phyloP scores from a whole-genome alignment of 2,113 vertebrate genomes.

The Nothocercus julius region DNA sequence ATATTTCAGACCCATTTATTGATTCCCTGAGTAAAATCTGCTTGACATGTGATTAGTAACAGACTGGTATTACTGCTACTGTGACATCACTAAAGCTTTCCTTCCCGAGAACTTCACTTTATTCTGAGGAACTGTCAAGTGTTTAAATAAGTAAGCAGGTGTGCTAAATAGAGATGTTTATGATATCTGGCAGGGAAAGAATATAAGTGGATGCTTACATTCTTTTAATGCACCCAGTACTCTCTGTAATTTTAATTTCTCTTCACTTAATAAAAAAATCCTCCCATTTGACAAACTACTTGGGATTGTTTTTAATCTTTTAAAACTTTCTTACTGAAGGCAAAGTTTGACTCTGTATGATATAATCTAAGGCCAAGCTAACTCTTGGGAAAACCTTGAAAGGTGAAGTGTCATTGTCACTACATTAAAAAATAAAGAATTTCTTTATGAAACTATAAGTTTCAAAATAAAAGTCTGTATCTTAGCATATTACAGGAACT shows the following conservation, averaged over 20 bases:
- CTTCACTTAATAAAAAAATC: neutral
- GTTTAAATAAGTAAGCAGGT: neutral
- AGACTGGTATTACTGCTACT: neutral
- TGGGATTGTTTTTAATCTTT: neutral
- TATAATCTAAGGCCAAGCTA: neutral
- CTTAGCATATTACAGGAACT: neutral
- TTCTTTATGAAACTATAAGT: neutral
- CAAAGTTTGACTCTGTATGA: neutral
- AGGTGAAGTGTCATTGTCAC: neutral
- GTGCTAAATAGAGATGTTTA: neutral
- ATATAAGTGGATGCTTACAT: neutral
- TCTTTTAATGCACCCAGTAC: neutral
- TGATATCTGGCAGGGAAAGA: neutral
- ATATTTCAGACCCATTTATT: neutral
- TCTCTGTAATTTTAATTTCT: neutral
- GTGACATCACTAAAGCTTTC: neutral
- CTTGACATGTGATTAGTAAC: neutral
- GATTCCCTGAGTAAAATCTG: neutral
- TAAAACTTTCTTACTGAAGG: neutral
- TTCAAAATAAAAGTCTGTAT: neutral
- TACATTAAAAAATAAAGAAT: neutral
- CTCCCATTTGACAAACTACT: neutral
- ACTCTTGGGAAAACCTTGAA: neutral
- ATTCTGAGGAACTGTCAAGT: neutral
- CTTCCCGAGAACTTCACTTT: neutral